Percentiles rank a stretch among this genome's conserved stretches.
phyloP scores from a whole-genome alignment of 2,797 vertebrate genomes.

The Oceanodroma leucorhoa region DNA sequence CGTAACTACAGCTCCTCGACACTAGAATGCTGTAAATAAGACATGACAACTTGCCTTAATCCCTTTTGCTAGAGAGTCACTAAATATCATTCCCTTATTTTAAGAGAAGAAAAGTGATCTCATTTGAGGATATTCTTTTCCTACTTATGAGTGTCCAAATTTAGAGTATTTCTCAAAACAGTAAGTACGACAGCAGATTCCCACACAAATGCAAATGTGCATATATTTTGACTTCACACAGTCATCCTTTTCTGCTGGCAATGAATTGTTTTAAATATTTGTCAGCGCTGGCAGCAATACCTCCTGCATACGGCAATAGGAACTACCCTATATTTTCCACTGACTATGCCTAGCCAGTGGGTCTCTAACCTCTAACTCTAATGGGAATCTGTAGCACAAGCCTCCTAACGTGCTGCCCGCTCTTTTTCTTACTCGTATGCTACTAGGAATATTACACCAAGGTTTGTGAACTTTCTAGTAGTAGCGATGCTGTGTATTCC shows the following conservation, averaged over 20 bases:
- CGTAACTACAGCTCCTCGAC: not conserved
- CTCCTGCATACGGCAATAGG: not conserved
- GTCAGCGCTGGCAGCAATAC: not conserved
- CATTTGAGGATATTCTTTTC: not conserved
- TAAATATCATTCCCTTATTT: not conserved
- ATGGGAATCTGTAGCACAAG: not conserved
- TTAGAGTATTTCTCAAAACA: not conserved
- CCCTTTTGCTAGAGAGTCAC: not conserved
- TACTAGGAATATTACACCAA: not conserved
- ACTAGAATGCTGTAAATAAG: not conserved
- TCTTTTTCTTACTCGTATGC: not conserved
- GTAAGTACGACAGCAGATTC: rapidly evolving
- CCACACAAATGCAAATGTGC: not conserved
- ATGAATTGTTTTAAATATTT: not conserved
- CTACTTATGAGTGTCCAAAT: not conserved
- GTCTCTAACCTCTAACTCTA: not conserved
- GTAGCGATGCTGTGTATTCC: not conserved
- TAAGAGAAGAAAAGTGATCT: not conserved
- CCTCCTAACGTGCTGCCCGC: not conserved
- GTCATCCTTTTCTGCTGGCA: not conserved
- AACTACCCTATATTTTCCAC: not conserved
- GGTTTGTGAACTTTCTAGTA: not conserved
- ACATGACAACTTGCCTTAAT: not conserved
- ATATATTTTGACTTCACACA: not conserved
- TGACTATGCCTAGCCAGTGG: not conserved